These are phyloP conservation scores for Drosophila paracracens DNA, from an alignment of 2,888 invertebrate genomes.

Conservation along the genomic window DNA sequence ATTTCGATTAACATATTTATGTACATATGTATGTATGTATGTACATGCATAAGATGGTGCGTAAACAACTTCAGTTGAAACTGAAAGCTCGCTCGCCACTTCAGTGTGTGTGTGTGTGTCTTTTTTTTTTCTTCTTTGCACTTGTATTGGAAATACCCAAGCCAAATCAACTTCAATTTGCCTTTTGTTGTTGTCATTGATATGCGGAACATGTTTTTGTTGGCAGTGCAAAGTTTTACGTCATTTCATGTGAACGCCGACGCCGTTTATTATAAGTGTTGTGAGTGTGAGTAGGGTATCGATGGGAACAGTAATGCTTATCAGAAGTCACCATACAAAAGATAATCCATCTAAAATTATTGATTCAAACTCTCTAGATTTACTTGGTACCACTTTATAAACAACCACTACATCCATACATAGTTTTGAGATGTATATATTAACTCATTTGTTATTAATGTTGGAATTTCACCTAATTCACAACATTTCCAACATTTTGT, in stretches of 20 bases:
- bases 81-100: slow-evolving; percentile 37
- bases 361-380: background rate
- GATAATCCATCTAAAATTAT: background rate
- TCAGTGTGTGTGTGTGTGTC: background rate
- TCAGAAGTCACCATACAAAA: background rate
- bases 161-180: slow-evolving; percentile 52
- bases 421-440: background rate
- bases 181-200: slow-evolving; percentile 58
- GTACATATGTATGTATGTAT: background rate
- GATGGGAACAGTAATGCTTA: background rate
- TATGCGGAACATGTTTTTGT: slow-evolving; percentile 80
- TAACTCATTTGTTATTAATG: background rate
- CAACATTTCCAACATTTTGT: background rate
- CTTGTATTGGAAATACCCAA: slow-evolving; percentile 56
- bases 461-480: background rate
- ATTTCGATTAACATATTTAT: slow-evolving; percentile 22
- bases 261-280: slow-evolving; percentile 46
- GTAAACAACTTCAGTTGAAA: slow-evolving; percentile 57
- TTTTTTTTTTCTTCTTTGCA: slow-evolving; percentile 37
- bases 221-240: slow-evolving; percentile 69
- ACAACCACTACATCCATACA: background rate
- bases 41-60: slow-evolving; percentile 5
- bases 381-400: background rate
- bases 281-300: slow-evolving; percentile 53
- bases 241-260: slow-evolving; percentile 53